Evolutionary conservation across 2,888 invertebrate genomes (phyloP).

Genomic region (Tetragonisca angustula): DNA sequence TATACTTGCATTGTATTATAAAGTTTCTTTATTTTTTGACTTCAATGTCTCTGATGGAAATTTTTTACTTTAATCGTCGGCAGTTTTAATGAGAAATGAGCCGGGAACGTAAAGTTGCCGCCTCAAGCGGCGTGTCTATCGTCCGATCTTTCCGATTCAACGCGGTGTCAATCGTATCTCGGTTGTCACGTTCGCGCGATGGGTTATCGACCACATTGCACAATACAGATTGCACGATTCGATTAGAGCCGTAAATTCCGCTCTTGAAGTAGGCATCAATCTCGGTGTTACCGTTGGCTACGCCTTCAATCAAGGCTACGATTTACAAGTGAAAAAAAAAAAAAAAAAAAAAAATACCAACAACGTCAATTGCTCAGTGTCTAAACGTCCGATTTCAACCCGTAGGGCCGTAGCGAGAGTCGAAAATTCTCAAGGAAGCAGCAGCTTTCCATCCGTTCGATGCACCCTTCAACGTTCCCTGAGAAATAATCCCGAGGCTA

Average conservation of each 20-base stretch:
- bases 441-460: neutral
- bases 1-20: too few species aligned
- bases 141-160: slow-evolving; percentile 30
- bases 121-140: slow-evolving; percentile 52
- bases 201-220: slow-evolving; percentile 46
- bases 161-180: slow-evolving; percentile 48
- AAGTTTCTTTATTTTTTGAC: too few species aligned
- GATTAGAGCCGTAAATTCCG: slow-evolving; percentile 56
- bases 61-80: neutral
- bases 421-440: slow-evolving; percentile 42
- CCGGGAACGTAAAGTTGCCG: neutral
- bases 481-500: slow-evolving; percentile 58
- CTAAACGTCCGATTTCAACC: neutral
- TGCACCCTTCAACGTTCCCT: slow-evolving; percentile 39
- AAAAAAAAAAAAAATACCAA: slow-evolving; percentile 14
- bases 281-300: neutral
- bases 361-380: neutral
- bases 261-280: slow-evolving; percentile 19
- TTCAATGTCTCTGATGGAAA: too few species aligned
- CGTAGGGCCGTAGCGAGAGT: neutral
- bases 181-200: slow-evolving; percentile 57
- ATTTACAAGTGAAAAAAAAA: neutral
- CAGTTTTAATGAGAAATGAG: neutral
- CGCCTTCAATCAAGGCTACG: neutral
- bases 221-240: slow-evolving; percentile 51